Evolutionary conservation across 1,140 invertebrate species (phyloP), one percentile per base, ranked within the genome.

Genomic region (Druon quercuslanigerum): DNA sequence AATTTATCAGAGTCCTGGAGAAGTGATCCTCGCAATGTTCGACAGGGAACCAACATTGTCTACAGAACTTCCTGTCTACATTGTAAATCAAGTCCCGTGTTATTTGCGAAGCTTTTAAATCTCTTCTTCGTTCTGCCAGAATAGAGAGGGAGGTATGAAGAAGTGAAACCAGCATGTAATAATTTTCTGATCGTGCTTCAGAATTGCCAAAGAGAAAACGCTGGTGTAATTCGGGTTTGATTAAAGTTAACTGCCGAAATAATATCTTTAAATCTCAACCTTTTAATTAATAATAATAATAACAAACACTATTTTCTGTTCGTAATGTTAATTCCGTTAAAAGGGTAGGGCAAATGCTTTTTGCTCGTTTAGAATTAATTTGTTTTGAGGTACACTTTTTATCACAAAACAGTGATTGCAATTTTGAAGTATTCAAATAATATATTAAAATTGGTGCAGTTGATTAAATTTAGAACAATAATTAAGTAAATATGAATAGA

Each of bases 31-130:
- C 11, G 19, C n/a, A 17, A 40, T 25, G 13, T 33, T 66, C 12
- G 20, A 66, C 20, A 66, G 57, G 56, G 33, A 51, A 52, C 50
- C 17, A 57, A 51, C 51, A 51, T 3, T 25, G 16, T 74, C 46
- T 51, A 19, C 51, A 66, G 74, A 71, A 78, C 74, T 79, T 75
- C 73, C 71, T 74, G 73, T 72, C 71, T 72, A 52, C 52, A 76
- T 17, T 19, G 75, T 71, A 79, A 50, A 77, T 33, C 51, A 72
- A 66, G 60, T 40, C 46, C 25, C 74, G 70, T 78, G 76, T 72
- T 83, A 77, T 83, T 83, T 80, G 79, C 77, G 57, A 81, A 79
- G 82, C 82, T 83, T 83, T 83, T 83, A 83, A 81, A 75, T 79
- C 75, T 75, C 77, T 71, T 79, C 75, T 75, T 72, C 74, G 51